Base-by-base conservation (phyloP, 1,140 invertebrate species). In the Drosophila asahinai region DNA sequence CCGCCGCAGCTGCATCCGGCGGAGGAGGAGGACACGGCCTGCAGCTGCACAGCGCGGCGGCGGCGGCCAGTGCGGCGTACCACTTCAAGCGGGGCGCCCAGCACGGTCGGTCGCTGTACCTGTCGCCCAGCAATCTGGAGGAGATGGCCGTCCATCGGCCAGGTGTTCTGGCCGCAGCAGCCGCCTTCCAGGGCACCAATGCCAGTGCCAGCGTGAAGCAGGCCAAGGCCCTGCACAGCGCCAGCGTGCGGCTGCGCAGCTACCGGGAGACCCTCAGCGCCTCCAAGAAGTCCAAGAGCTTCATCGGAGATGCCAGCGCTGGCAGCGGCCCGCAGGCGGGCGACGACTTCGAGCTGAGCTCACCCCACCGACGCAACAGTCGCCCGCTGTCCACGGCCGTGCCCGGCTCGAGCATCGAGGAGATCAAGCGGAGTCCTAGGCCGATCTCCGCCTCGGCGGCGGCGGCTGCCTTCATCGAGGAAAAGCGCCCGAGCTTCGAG, bases 211-310 rank as follows among this genome's bases (percentile, higher is more conserved):
- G 83, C 43, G 84, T 86, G 9, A 92, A 92, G 60, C 91, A 92
- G 76, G 86, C 92, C n/a, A 93, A 93, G 60, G 92, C 92, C 49
- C 49, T 92, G 62, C 92, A 93, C 61, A 93, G 92, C 60, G 90
- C 92, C 54, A 93, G 92, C 54, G 79, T 93, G 19, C 78, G 91
- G 5, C 61, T 93, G 68, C 81, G 90, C 48, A 92, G 87, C 55
- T 93, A 93, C 59, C 80, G 92, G 7, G 92, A 93, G 64, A 83
- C 81, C 1, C 62, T 93, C 58, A 93, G 84, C 27, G 92, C 92
- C 14, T 84, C 89, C 42, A 93, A 93, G 65, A 93, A 93, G 65
- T 93, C 92, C n/a, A 93, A 93, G 70, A 93, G 92, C 70, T 93
- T 93, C 66, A 93, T 93, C 17, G 80, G 78, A 11, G 91, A 93